Conservation (phyloP, 2,888 invertebrate genomes). For the Venusia cambrica region DNA sequence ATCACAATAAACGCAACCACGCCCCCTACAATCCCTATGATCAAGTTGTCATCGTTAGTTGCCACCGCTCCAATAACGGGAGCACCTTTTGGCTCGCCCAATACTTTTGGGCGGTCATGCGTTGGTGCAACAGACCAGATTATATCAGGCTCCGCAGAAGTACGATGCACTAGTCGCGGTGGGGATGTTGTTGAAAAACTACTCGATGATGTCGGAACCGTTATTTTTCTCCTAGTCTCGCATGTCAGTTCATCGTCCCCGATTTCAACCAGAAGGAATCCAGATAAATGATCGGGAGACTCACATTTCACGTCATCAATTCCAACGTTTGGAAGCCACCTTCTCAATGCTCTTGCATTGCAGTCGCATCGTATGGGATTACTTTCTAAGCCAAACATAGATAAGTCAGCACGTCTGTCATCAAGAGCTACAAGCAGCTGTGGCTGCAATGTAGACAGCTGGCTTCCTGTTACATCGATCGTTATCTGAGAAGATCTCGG, state of each 20-base stretch:
- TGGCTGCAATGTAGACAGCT: constrained; percentile 87
- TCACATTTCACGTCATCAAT: constrained; percentile 84
- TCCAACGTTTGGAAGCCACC: constrained; percentile 86
- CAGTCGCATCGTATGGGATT: constrained; percentile 95
- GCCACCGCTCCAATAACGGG: constrained; percentile 79
- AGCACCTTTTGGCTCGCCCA: constrained; percentile 82
- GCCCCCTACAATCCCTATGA: constrained; percentile 96
- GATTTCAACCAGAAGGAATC: constrained; percentile 86
- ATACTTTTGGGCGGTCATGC: constrained; percentile 79
- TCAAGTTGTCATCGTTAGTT: constrained; percentile 92
- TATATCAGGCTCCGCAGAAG: constrained; percentile 90
- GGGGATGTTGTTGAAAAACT: constrained; percentile 61
- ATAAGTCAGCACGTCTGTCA: constrained; percentile 88
- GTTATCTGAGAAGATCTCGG: constrained; percentile 91
- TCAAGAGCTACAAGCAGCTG: constrained; percentile 91
- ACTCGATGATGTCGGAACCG: constrained; percentile 60
- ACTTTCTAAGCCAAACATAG: constrained; percentile 86
- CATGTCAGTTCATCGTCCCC: constrained; percentile 92
- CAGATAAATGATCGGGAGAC: constrained; percentile 85
- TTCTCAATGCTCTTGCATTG: constrained; percentile 87
- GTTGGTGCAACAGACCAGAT: constrained; percentile 94
- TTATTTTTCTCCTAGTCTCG: constrained; percentile 82
- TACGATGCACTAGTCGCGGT: constrained; percentile 79
- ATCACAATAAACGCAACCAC: constrained; percentile 95
- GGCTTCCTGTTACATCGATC: constrained; percentile 89